Conservation (phyloP, 2,797 vertebrate species). For the Danio aesculapii region DNA sequence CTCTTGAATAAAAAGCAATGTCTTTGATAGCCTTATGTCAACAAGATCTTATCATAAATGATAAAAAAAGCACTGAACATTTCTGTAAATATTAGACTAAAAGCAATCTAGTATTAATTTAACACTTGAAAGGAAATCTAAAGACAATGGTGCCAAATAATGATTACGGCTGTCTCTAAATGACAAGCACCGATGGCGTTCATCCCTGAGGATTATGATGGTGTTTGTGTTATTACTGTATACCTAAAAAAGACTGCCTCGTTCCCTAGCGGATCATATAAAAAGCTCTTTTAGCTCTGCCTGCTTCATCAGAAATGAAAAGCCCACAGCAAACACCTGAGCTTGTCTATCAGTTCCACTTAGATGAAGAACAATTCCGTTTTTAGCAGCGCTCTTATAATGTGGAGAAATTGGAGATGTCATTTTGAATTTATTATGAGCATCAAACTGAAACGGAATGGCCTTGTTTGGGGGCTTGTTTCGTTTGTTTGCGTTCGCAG, state of each 20-base stretch:
- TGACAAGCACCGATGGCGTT: slow-evolving; percentile 16
- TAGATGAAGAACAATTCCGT: slow-evolving; percentile 35
- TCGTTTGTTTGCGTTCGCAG: not conserved
- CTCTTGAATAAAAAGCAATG: not conserved
- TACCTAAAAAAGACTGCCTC: not conserved
- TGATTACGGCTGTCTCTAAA: not conserved
- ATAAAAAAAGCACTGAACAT: not conserved
- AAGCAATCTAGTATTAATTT: slow-evolving; percentile 19
- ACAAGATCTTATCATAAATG: not conserved
- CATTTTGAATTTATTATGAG: slow-evolving; percentile 39
- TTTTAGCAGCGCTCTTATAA: slow-evolving; percentile 23
- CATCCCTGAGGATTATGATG: slow-evolving; percentile 21
- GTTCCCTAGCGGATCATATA: slow-evolving; percentile 9
- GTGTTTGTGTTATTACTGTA: slow-evolving; percentile 29
- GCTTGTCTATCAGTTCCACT: slow-evolving; percentile 50
- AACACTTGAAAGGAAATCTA: not conserved
- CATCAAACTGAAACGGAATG: slow-evolving; percentile 37
- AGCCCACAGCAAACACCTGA: slow-evolving; percentile 39
- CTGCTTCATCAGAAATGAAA: slow-evolving; percentile 34
- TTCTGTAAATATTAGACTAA: slow-evolving; percentile 7
- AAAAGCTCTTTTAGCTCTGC: slow-evolving; percentile 23
- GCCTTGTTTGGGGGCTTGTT: slow-evolving; percentile 15
- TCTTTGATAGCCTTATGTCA: not conserved
- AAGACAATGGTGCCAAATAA: slow-evolving; percentile 8
- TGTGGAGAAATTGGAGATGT: slow-evolving; percentile 35